phyloP scores from a whole-genome alignment of 2,797 vertebrate species.

The Bovichtus diacanthus region DNA sequence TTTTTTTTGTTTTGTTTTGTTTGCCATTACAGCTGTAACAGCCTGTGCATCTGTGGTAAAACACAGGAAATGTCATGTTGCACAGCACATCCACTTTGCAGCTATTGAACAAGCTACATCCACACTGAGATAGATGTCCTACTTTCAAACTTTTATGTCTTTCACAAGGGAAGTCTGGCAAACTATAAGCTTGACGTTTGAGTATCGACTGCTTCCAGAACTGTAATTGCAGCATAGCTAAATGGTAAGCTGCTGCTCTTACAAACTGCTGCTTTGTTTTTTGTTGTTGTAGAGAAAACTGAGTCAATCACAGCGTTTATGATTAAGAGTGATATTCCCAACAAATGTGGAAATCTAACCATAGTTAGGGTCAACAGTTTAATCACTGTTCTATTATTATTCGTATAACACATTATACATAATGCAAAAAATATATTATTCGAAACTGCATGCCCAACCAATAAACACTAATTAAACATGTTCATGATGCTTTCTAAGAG shows the following conservation, averaged over 20 bases:
- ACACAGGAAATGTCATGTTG: neutral
- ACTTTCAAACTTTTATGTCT: neutral
- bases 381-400: too few species aligned
- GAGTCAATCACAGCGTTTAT: neutral
- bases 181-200: neutral
- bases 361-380: too few species aligned
- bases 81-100: neutral
- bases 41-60: neutral
- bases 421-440: too few species aligned
- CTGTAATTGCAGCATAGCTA: neutral
- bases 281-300: neutral
- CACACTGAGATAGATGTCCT: neutral
- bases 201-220: neutral
- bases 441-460: too few species aligned
- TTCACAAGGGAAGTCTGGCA: neutral
- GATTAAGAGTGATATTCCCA: neutral
- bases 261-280: neutral
- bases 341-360: neutral
- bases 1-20: neutral
- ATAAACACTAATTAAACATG: conserved; percentile 3
- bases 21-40: neutral
- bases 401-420: too few species aligned
- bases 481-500: neutral
- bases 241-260: neutral
- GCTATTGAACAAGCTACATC: neutral